Evolutionary conservation across 2,888 invertebrate genomes (phyloP).

Genomic region (Coremacera marginata): DNA sequence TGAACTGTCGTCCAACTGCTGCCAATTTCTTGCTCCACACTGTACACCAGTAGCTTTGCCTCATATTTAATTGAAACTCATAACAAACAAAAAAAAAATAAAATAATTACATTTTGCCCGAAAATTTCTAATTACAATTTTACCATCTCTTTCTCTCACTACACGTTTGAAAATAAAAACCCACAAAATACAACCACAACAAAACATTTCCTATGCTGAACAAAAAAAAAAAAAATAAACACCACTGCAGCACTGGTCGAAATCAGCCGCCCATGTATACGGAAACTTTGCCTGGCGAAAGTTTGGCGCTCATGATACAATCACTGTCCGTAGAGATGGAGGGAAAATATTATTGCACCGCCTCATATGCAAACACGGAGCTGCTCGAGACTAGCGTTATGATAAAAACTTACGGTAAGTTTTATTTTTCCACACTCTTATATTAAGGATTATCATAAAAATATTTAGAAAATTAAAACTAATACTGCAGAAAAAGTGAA

Average conservation of each 20-base stretch:
- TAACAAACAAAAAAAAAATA: background rate
- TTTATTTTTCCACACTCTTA: background rate
- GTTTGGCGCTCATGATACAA: slow-evolving; percentile 80
- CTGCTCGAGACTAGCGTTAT: slow-evolving; percentile 76
- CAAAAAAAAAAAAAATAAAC: slow-evolving; percentile 6
- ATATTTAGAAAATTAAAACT: background rate
- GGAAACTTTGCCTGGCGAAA: slow-evolving; percentile 75
- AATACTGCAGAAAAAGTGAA: background rate
- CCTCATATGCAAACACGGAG: slow-evolving; percentile 81
- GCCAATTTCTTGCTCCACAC: background rate
- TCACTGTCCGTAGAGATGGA: slow-evolving; percentile 81
- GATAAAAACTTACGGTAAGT: slow-evolving; percentile 81
- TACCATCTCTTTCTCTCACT: slow-evolving; percentile 20
- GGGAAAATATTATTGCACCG: slow-evolving; percentile 85
- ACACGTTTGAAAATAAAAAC: background rate
- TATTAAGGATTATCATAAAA: background rate
- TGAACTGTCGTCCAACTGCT: background rate
- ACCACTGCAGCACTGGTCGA: slow-evolving; percentile 60
- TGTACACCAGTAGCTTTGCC: background rate
- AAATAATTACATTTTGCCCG: slow-evolving; percentile 6
- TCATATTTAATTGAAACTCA: slow-evolving; percentile 14
- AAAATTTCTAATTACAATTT: slow-evolving; percentile 42
- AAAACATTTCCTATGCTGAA: background rate
- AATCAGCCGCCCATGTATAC: slow-evolving; percentile 76
- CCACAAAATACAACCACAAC: slow-evolving; percentile 8